phyloP scores from a whole-genome alignment of 2,797 vertebrate species.

The Otolemur crassicaudatus region DNA sequence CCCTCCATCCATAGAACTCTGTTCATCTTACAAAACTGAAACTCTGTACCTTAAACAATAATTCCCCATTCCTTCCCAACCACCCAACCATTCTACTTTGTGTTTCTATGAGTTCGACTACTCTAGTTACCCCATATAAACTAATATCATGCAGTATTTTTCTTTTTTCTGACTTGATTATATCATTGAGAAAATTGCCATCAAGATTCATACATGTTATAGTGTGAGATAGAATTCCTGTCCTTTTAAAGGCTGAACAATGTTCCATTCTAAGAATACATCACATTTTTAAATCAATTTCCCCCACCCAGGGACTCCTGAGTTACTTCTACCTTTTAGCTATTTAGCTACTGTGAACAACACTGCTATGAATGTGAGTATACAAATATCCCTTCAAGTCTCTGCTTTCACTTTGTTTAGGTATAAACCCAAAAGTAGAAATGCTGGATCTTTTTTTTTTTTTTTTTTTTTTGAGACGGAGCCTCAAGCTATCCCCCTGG shows the following conservation, averaged over 20 bases:
- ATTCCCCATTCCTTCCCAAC: neutral
- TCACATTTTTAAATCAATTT: conserved; percentile 3
- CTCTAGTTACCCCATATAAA: neutral
- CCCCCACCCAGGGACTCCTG: neutral
- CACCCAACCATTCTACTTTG: neutral
- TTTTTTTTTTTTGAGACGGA: neutral
- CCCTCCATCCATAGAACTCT: neutral
- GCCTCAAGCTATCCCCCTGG: too few species aligned
- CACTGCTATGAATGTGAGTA: neutral
- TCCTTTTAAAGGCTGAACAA: neutral
- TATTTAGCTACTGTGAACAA: neutral
- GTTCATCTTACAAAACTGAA: neutral
- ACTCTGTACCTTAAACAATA: neutral
- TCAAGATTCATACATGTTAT: neutral
- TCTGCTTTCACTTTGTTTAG: conserved; percentile 1
- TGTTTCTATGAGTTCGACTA: neutral
- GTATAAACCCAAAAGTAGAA: neutral
- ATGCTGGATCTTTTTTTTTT: conserved; percentile 35
- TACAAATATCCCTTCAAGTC: neutral
- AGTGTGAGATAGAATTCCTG: neutral
- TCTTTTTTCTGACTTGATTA: neutral
- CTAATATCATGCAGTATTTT: neutral
- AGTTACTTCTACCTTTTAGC: neutral
- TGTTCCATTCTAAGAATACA: neutral
- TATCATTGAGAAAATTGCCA: neutral